phyloP scores from a whole-genome alignment of 2,888 invertebrate genomes.

The Rhimphoctona megacephalus region DNA sequence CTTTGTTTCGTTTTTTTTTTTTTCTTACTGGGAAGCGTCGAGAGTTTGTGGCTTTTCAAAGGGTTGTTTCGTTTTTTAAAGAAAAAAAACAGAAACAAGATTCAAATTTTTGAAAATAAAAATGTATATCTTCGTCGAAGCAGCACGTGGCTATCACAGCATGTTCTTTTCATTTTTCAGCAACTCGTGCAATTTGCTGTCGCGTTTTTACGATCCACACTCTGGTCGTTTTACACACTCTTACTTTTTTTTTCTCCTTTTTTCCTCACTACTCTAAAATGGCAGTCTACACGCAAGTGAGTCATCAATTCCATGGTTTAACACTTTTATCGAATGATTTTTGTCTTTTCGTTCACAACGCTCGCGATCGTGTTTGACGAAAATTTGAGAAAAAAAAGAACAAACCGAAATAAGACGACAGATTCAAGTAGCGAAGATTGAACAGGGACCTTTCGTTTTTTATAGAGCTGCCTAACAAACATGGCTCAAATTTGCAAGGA shows the following conservation, averaged over 20 bases:
- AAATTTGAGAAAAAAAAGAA: conserved; percentile 22
- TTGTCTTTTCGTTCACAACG: conserved; percentile 13
- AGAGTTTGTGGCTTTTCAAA: conserved; percentile 19
- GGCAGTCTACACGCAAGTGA: conserved; percentile 63
- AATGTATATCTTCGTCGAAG: conserved; percentile 59
- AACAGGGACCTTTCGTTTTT: conserved; percentile 20
- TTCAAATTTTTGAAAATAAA: neutral
- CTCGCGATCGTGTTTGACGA: conserved; percentile 23
- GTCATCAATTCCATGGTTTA: conserved; percentile 44
- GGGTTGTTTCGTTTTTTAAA: neutral
- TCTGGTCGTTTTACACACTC: conserved; percentile 30
- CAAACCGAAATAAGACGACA: neutral
- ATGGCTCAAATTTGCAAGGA: conserved; percentile 69
- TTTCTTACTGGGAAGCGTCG: conserved; percentile 9
- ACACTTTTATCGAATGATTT: conserved; percentile 1
- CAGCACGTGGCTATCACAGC: conserved; percentile 71
- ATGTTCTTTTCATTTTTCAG: conserved; percentile 66
- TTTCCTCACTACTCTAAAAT: conserved; percentile 50
- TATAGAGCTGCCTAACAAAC: conserved; percentile 75
- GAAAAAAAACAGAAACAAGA: conserved; percentile 29
- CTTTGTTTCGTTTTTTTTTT: neutral
- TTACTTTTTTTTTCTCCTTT: conserved; percentile 2
- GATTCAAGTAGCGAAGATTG: conserved; percentile 60
- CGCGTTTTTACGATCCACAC: conserved; percentile 5
- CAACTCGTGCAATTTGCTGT: conserved; percentile 41